Evolutionary conservation across 92 coral and sea anemone genomes (phyloP).

Genomic region (Actinostola sp.): DNA sequence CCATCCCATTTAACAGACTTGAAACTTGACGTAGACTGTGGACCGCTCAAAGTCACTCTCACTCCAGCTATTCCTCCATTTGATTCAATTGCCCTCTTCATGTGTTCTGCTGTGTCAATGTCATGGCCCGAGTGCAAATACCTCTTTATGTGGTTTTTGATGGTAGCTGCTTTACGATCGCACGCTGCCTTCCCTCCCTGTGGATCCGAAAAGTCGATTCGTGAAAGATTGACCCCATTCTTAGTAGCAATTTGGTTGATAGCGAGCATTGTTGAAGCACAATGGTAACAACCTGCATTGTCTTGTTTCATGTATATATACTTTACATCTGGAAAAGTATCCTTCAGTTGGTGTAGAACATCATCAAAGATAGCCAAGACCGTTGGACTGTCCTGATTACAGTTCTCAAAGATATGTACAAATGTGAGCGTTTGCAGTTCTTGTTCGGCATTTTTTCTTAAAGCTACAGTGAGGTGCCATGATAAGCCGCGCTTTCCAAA

Average conservation of each 20-base stretch:
- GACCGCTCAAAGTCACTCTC: conserved; percentile 21
- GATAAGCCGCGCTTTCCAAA: conserved; percentile 19
- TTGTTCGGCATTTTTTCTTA: background rate
- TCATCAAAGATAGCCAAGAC: conserved; percentile 36
- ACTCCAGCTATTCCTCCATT: conserved; percentile 42
- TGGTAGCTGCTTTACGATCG: conserved; percentile 54
- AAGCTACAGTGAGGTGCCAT: conserved; percentile 12
- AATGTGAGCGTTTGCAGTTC: conserved; percentile 26
- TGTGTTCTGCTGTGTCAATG: conserved; percentile 35
- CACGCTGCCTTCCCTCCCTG: conserved; percentile 56
- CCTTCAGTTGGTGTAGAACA: conserved; percentile 25
- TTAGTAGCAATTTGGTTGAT: conserved; percentile 1
- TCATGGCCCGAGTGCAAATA: conserved; percentile 46
- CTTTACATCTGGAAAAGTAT: conserved; percentile 13
- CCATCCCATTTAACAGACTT: conserved; percentile 32
- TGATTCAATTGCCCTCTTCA: conserved; percentile 44
- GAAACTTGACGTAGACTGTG: background rate
- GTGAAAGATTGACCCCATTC: conserved; percentile 2
- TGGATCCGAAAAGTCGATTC: conserved; percentile 53
- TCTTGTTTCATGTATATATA: conserved; percentile 17
- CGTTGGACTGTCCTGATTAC: conserved; percentile 33
- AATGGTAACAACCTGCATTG: conserved; percentile 44
- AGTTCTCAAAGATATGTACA: conserved; percentile 20
- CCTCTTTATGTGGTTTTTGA: conserved; percentile 32
- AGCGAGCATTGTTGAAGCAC: conserved; percentile 16